A percentile compares a stretch with the other conserved stretches of the same genome.
Evolutionary conservation across 2,888 invertebrate genomes (phyloP).

Genomic region (Ormyrus rosae): DNA sequence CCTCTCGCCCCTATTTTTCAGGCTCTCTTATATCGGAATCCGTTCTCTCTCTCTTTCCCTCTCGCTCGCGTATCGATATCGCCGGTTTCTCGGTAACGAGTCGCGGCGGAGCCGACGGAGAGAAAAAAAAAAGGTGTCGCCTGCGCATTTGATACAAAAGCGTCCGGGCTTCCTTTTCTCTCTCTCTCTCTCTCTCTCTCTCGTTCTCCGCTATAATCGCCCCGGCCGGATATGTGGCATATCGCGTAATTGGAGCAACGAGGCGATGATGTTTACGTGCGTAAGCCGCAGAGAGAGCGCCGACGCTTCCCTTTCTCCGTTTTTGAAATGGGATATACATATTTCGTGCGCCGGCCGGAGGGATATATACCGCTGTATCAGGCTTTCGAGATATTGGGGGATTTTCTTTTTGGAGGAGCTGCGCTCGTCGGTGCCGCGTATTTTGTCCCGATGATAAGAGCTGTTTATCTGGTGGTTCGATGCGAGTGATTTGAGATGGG

Average conservation of each 20-base stretch:
- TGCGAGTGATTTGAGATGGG: no score
- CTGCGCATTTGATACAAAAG: conserved; percentile 46
- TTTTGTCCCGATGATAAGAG: no score
- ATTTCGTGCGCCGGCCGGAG: no score
- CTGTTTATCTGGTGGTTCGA: no score
- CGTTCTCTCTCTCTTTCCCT: neutral
- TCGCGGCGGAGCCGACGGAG: conserved; percentile 9
- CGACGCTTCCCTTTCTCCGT: conserved; percentile 42
- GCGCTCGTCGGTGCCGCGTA: no score
- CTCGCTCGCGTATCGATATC: conserved; percentile 23
- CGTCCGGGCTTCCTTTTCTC: neutral
- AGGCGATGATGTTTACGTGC: conserved; percentile 25
- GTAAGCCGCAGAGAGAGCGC: neutral
- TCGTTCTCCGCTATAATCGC: conserved; percentile 31
- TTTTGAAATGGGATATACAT: conserved; percentile 15
- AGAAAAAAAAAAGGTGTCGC: conserved; percentile 33
- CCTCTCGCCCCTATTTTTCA: conserved; percentile 9
- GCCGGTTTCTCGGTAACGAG: conserved; percentile 49
- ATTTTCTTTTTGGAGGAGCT: no score
- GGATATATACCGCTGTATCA: no score
- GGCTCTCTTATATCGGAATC: conserved; percentile 36
- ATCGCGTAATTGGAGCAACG: conserved; percentile 55
- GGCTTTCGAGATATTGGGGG: no score
- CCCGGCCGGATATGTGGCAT: conserved; percentile 48
- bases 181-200: no score